These are phyloP conservation scores for Sphaerodactylus townsendi DNA, from an alignment of 2,113 vertebrate species.

Conservation along the genomic window DNA sequence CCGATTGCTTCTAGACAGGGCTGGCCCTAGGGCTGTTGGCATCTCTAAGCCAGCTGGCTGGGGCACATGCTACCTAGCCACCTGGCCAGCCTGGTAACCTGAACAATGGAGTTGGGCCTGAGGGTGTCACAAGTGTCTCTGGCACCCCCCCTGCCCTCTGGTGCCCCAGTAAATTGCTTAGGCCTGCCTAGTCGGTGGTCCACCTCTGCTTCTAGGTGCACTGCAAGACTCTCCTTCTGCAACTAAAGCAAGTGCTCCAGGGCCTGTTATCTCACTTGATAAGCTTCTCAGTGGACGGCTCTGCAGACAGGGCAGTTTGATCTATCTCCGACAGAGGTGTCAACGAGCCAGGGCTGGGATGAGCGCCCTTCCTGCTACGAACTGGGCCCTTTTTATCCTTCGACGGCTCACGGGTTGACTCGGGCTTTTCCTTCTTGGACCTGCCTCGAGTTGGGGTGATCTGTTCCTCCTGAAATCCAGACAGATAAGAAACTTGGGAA, in stretches of 20 bases:
- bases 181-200: too few species aligned
- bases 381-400: slow-evolving; percentile 56
- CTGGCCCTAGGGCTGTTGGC: too few species aligned
- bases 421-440: slow-evolving; percentile 59
- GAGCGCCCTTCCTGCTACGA: slow-evolving; percentile 41
- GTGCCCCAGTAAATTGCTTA: too few species aligned
- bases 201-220: too few species aligned
- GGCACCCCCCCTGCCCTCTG: too few species aligned
- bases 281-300: slow-evolving; percentile 46
- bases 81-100: too few species aligned
- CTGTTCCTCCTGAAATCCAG: slow-evolving; percentile 59
- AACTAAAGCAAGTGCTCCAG: accelerated
- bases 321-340: slow-evolving; percentile 31
- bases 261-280: slow-evolving; percentile 65
- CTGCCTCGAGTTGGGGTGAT: slow-evolving; percentile 36
- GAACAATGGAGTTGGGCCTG: too few species aligned
- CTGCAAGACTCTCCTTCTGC: too few species aligned
- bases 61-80: too few species aligned
- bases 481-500: not conserved
- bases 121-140: too few species aligned
- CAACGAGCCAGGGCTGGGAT: accelerated
- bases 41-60: too few species aligned
- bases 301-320: slow-evolving; percentile 27
- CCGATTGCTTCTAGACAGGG: too few species aligned
- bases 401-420: slow-evolving; percentile 25